A percentile compares a stretch with the other conserved stretches of the same genome.
Conservation (phyloP, 2,797 vertebrate species). For the Pipistrellus pipistrellus region DNA sequence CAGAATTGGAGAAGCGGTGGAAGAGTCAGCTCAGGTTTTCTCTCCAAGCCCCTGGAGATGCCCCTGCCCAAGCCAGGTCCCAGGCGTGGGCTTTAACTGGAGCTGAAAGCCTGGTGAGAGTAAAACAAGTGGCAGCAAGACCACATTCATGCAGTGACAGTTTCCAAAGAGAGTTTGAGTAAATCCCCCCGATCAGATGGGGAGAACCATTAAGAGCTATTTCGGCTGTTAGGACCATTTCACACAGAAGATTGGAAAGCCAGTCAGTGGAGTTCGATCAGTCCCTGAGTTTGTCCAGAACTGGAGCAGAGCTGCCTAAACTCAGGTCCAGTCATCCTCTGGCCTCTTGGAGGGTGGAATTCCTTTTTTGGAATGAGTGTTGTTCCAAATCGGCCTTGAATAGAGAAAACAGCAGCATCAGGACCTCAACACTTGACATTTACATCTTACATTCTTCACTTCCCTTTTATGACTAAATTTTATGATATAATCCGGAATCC, state of each 20-base stretch:
- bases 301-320: fast-evolving
- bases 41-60: fast-evolving
- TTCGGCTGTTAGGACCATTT: neutral
- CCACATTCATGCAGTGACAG: neutral
- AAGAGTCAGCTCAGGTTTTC: neutral
- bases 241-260: slow-evolving; percentile 42
- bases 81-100: neutral
- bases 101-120: neutral
- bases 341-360: neutral
- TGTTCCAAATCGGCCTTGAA: fast-evolving
- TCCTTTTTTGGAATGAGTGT: neutral
- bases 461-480: neutral
- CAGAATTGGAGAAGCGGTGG: neutral
- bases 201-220: neutral
- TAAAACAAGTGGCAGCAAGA: neutral
- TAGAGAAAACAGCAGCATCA: neutral
- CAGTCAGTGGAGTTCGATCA: neutral
- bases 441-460: neutral
- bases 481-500: neutral
- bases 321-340: neutral
- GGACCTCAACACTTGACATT: fast-evolving
- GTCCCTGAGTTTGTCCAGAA: fast-evolving
- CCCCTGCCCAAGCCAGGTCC: neutral
- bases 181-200: neutral
- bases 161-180: neutral